Percentiles rank a stretch among this genome's conserved stretches.
Conservation (phyloP, 2,113 vertebrate genomes). For the Candoia aspera region DNA sequence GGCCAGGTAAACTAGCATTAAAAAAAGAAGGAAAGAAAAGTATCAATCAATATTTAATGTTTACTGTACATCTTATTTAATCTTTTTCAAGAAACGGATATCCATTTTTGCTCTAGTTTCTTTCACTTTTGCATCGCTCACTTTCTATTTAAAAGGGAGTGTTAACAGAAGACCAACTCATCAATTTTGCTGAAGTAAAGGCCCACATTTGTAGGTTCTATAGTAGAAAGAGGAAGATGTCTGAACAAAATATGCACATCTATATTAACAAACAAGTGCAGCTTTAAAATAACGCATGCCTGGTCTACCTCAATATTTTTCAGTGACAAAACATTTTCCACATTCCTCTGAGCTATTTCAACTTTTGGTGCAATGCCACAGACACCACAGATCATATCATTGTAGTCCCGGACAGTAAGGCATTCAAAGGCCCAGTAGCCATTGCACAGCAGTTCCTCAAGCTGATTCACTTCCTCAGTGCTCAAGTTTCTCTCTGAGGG, state of each 20-base stretch:
- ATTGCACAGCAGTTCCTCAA: slow-evolving; percentile 88
- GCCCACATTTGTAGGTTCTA: background rate
- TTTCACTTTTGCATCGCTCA: background rate
- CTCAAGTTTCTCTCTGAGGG: slow-evolving; percentile 81
- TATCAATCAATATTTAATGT: background rate
- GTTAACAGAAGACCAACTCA: background rate
- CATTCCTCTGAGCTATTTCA: slow-evolving; percentile 87
- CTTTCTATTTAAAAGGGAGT: rapidly evolving
- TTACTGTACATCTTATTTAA: background rate
- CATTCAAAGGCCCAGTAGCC: slow-evolving; percentile 99
- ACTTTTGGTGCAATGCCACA: slow-evolving; percentile 94
- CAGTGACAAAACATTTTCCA: slow-evolving; percentile 84
- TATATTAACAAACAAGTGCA: slow-evolving; percentile 29
- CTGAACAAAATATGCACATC: background rate
- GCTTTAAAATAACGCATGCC: slow-evolving; percentile 30
- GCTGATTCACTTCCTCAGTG: slow-evolving; percentile 75
- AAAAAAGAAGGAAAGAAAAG: slow-evolving; percentile 41
- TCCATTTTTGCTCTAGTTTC: background rate
- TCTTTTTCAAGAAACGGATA: background rate
- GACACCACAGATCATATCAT: slow-evolving; percentile 98
- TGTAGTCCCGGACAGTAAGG: slow-evolving; percentile 93
- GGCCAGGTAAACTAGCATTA: slow-evolving; percentile 93
- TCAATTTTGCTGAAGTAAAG: background rate
- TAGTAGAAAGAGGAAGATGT: background rate
- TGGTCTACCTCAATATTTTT: slow-evolving; percentile 89